phyloP scores from a whole-genome alignment of 92 coral and sea anemone species.

The Bergia sp. region DNA sequence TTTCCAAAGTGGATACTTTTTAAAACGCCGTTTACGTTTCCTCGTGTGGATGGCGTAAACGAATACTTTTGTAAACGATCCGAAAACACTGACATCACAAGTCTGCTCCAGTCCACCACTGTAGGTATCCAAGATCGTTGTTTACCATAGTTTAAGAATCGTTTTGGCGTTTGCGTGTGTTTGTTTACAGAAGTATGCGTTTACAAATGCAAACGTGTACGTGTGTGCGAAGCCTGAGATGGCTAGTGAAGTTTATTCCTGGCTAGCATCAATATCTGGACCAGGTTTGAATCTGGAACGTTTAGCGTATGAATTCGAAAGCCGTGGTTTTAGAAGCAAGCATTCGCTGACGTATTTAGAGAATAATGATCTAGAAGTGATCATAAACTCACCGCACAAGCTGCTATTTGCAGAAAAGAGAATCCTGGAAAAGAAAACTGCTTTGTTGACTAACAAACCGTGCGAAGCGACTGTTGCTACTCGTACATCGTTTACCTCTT shows the following conservation, averaged over 20 bases:
- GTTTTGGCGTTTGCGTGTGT: too few species aligned
- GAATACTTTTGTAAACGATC: too few species aligned
- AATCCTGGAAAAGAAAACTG: conserved; percentile 9
- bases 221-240: too few species aligned
- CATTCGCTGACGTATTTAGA: conserved; percentile 20
- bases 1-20: too few species aligned
- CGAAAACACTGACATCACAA: too few species aligned
- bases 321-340: not conserved
- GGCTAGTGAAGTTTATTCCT: conserved; percentile 34
- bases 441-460: not conserved
- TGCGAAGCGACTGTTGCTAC: not conserved
- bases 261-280: conserved; percentile 46
- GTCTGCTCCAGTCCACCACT: too few species aligned
- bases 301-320: conserved; percentile 54
- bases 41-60: too few species aligned
- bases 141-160: too few species aligned
- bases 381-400: conserved; percentile 22
- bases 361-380: conserved; percentile 2
- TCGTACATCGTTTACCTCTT: not conserved
- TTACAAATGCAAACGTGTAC: too few species aligned
- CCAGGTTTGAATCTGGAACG: conserved; percentile 10
- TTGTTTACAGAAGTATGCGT: too few species aligned
- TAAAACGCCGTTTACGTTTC: too few species aligned
- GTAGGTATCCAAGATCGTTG: too few species aligned
- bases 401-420: conserved; percentile 24